Evolutionary conservation across 2,888 invertebrate species (phyloP).

Genomic region (Apoderus coryli): DNA sequence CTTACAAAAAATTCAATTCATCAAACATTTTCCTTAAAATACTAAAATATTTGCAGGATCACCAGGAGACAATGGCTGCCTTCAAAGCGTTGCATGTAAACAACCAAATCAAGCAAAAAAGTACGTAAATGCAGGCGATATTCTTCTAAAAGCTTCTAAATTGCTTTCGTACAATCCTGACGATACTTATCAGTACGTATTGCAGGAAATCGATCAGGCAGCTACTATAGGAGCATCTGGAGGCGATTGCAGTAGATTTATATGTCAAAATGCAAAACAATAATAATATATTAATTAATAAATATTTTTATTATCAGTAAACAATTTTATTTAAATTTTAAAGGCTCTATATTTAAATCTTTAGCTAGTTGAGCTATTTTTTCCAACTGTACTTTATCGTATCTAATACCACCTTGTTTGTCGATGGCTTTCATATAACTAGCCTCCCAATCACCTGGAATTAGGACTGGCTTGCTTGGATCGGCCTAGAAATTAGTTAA

Average conservation of each 20-base stretch:
- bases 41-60: slow-evolving; percentile 33
- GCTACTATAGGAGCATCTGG: slow-evolving; percentile 25
- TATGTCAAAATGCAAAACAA: slow-evolving; percentile 16
- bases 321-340: slow-evolving; percentile 4
- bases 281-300: no score
- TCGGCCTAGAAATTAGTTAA: slow-evolving; percentile 28
- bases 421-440: slow-evolving; percentile 50
- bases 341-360: slow-evolving; percentile 12
- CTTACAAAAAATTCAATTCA: slow-evolving; percentile 1
- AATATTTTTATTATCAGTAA: slow-evolving; percentile 1
- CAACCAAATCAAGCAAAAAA: slow-evolving; percentile 56
- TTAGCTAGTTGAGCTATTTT: slow-evolving; percentile 12
- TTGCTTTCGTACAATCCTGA: slow-evolving; percentile 34
- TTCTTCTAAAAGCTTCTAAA: slow-evolving; percentile 55
- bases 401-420: slow-evolving; percentile 49
- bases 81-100: slow-evolving; percentile 63
- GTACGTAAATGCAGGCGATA: slow-evolving; percentile 64
- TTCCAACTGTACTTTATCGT: slow-evolving; percentile 20
- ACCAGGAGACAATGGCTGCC: slow-evolving; percentile 51
- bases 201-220: slow-evolving; percentile 28
- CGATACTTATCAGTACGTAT: slow-evolving; percentile 40
- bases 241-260: slow-evolving; percentile 25
- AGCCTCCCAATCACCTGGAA: slow-evolving; percentile 77
- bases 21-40: slow-evolving; percentile 4
- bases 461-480: slow-evolving; percentile 49